These are phyloP conservation scores for Euspilapteryx auroguttella DNA, from an alignment of 2,888 invertebrate genomes.

Conservation along the genomic window DNA sequence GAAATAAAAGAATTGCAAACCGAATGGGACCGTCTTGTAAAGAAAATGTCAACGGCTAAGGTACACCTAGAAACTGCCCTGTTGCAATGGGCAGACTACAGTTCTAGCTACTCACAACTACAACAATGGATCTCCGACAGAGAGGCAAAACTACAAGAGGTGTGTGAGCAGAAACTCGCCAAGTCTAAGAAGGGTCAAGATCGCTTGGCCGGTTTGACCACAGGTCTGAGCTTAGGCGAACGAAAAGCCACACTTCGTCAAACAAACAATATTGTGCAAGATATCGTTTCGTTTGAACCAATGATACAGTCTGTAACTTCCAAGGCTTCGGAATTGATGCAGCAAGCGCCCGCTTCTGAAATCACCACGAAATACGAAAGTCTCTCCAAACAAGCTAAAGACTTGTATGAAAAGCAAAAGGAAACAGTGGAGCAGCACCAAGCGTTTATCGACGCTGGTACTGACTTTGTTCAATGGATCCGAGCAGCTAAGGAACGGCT, in stretches of 20 bases:
- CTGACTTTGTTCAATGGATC: slow-evolving; percentile 92
- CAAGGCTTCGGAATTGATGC: slow-evolving; percentile 90
- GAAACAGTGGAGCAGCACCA: slow-evolving; percentile 90
- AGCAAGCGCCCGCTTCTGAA: slow-evolving; percentile 88
- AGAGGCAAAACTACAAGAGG: slow-evolving; percentile 89
- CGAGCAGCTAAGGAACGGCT: slow-evolving; percentile 87
- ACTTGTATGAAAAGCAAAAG: slow-evolving; percentile 85
- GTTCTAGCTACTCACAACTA: slow-evolving; percentile 88
- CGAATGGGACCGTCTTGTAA: slow-evolving; percentile 90
- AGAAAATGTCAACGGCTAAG: slow-evolving; percentile 89
- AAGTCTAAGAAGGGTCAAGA: slow-evolving; percentile 78
- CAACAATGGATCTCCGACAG: slow-evolving; percentile 94
- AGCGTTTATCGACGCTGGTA: slow-evolving; percentile 88
- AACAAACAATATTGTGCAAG: slow-evolving; percentile 93
- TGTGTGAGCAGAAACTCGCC: slow-evolving; percentile 80
- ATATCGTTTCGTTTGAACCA: slow-evolving; percentile 94
- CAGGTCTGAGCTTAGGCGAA: slow-evolving; percentile 78
- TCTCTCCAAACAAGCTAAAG: slow-evolving; percentile 87
- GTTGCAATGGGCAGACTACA: slow-evolving; percentile 95
- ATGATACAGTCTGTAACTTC: slow-evolving; percentile 95
- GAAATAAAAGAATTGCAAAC: slow-evolving; percentile 88
- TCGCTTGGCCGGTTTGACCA: slow-evolving; percentile 68
- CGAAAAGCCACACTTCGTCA: slow-evolving; percentile 86
- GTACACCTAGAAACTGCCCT: slow-evolving; percentile 88
- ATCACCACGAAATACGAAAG: slow-evolving; percentile 90